Percentiles rank a stretch among this genome's conserved stretches.
Conservation (phyloP, 1,140 invertebrate genomes). For the Meloidogyne chitwoodi region DNA sequence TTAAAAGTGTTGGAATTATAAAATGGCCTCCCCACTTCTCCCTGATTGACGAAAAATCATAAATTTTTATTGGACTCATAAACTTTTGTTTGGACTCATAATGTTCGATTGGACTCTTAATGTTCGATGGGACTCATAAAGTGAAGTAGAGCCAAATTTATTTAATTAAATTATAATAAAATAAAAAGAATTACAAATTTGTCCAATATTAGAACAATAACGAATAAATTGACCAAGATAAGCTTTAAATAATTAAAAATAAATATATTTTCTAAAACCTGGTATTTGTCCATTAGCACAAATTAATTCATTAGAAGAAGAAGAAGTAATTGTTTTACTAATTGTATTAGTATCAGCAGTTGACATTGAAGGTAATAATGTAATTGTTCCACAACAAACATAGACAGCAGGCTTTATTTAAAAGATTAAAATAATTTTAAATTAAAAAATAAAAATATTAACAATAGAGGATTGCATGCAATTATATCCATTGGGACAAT, state of each 20-base stretch:
- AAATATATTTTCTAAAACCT: neutral
- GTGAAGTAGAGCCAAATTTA: no score
- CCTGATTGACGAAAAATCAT: no score
- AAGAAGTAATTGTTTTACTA: neutral
- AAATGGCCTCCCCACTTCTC: no score
- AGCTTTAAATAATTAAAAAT: constrained; percentile 13
- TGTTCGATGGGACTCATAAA: no score
- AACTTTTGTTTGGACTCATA: no score
- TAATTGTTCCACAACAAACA: constrained; percentile 43
- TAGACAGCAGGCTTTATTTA: constrained; percentile 40
- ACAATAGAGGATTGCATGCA: constrained; percentile 37
- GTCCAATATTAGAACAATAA: constrained; percentile 26
- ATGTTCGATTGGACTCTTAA: no score
- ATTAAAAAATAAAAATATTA: neutral
- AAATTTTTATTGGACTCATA: no score
- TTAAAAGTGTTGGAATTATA: no score
- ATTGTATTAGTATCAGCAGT: neutral
- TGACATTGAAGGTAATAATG: neutral
- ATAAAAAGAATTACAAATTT: constrained; percentile 4
- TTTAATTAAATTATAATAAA: neutral
- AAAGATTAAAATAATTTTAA: constrained; percentile 14
- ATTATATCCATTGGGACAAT: constrained; percentile 35
- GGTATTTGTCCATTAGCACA: constrained; percentile 40
- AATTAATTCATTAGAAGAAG: constrained; percentile 17
- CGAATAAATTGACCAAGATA: constrained; percentile 37